These are phyloP conservation scores for Parelbella ahira DNA, from an alignment of 2,888 invertebrate species.

Conservation along the genomic window DNA sequence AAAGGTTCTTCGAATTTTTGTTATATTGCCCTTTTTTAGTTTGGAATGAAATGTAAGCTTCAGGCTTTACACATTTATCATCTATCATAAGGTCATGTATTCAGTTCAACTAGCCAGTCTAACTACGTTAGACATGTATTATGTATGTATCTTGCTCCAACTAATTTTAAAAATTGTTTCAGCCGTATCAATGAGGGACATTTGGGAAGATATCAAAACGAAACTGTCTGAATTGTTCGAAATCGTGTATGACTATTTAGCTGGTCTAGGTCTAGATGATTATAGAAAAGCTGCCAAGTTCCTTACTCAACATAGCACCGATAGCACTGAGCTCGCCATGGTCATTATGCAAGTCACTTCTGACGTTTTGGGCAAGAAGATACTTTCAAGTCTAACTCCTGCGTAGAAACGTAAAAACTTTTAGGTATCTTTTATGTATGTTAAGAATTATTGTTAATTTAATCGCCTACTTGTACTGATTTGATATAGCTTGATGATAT, in stretches of 20 bases:
- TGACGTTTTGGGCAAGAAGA: constrained; percentile 53
- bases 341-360: constrained; percentile 56
- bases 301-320: constrained; percentile 40
- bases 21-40: too few species aligned
- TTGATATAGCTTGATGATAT: too few species aligned
- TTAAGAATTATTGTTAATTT: too few species aligned
- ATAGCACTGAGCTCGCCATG: constrained; percentile 47
- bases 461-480: too few species aligned
- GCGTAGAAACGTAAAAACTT: not conserved
- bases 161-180: too few species aligned
- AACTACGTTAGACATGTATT: too few species aligned
- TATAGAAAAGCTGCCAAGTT: constrained; percentile 53
- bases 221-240: constrained; percentile 58
- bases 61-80: too few species aligned
- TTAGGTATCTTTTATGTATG: not conserved
- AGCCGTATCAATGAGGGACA: constrained; percentile 65
- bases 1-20: too few species aligned
- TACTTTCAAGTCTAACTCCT: constrained; percentile 47
- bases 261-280: constrained; percentile 60
- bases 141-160: too few species aligned
- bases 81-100: too few species aligned
- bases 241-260: constrained; percentile 65
- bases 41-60: too few species aligned
- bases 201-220: constrained; percentile 58
- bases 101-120: too few species aligned